Base-by-base conservation (phyloP, 2,797 vertebrate species). In the Dallia pectoralis region DNA sequence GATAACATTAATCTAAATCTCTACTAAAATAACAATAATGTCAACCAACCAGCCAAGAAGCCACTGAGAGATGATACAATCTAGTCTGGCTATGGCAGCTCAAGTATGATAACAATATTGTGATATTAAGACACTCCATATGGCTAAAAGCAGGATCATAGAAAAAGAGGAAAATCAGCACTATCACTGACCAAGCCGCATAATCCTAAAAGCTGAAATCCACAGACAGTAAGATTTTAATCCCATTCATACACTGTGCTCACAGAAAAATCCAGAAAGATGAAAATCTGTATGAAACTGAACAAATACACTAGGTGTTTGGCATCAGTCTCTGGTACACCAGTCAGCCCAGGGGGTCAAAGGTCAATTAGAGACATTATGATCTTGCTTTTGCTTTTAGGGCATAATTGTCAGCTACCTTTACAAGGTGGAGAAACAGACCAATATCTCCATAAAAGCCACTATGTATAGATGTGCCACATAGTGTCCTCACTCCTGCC, bases 141-240 rank as follows among this genome's bases (percentile, higher is more conserved):
- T 51, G 78, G 68, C 74, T 72, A 75, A 80, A 78, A 74, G 44
- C 12, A 78, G 76, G 65, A 79, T 82, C 63, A 79, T 73, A 79
- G 70, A 66, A 73, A 65, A 82, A 74, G 69, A 72, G 22, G 80
- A 67, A 90, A 89, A 91, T 86, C 77, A 85, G 87, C 84, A 75
- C 83, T 92, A 95, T 96, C 94, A 93, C 91, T 94, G 91, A 95
- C 91, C 90, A 94, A 95, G 87, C 91, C 91, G 73, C 84, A 92
- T 95, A 96, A 97, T 93, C 93, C 94, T 67, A 86, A 93, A 90
- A 92, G 92, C 89, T 87, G 81, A 90, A 93, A 94, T 90, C 92
- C 92, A 92, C n/a, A 87, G 87, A 90, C 89, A 89, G 89, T 89
- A 94, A 95, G 93, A 94, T 93, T 94, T 90, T 97, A 96, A 97